These are phyloP conservation scores for Pterocles orientalis DNA, from an alignment of 2,113 vertebrate genomes.

Conservation along the genomic window DNA sequence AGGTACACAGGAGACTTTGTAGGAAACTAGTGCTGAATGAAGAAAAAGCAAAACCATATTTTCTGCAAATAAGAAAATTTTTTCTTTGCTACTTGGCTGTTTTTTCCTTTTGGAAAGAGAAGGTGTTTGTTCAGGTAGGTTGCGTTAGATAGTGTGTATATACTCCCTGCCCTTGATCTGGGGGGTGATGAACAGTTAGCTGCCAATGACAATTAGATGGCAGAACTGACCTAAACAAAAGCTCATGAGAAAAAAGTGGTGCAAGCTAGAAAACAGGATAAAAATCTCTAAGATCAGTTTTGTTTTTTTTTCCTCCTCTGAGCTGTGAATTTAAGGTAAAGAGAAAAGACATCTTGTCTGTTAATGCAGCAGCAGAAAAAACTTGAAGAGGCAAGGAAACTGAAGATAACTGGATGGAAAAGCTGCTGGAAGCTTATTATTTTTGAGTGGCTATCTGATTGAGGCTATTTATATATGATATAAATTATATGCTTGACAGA, in stretches of 20 bases:
- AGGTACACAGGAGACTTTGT: neutral
- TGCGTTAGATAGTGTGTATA: neutral
- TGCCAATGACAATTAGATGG: neutral
- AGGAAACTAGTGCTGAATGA: neutral
- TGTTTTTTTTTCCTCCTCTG: neutral
- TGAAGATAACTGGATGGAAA: neutral
- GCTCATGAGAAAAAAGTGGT: neutral
- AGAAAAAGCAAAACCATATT: neutral
- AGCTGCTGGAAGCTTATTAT: conserved; percentile 34
- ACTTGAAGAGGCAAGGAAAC: neutral
- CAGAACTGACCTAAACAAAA: neutral
- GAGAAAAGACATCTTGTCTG: neutral
- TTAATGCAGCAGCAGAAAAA: neutral
- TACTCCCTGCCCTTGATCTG: neutral
- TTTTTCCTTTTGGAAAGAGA: neutral
- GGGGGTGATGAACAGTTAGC: neutral
- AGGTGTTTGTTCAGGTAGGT: neutral
- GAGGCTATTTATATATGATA: conserved; percentile 2
- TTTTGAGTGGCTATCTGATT: conserved; percentile 21
- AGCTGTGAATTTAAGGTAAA: neutral
- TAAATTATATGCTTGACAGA: conserved; percentile 8
- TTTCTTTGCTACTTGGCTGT: neutral
- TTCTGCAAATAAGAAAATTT: neutral
- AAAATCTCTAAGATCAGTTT: neutral
- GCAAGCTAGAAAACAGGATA: neutral